Percentiles rank a stretch among this genome's conserved stretches.
These are phyloP conservation scores for Astropecten irregularis DNA, from an alignment of 53 echinoderm and acorn worm genomes.

Conservation along the genomic window DNA sequence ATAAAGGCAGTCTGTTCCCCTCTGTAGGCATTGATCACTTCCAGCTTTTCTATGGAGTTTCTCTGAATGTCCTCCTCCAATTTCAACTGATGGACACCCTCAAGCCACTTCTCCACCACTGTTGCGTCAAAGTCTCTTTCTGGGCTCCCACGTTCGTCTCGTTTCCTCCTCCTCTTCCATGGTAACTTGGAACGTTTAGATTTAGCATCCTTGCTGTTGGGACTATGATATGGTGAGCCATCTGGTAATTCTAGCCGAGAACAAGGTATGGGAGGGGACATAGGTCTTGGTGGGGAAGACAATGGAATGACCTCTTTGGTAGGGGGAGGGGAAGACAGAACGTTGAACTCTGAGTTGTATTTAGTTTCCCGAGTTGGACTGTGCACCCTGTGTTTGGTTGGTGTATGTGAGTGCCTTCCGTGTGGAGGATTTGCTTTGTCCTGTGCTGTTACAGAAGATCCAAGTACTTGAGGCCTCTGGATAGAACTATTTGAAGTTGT, in stretches of 20 bases:
- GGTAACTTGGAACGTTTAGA: constrained; percentile 75
- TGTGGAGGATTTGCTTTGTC: constrained; percentile 1
- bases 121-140: constrained; percentile 90
- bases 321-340: constrained; percentile 3
- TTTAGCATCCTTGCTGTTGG: constrained; percentile 50
- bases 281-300: constrained; percentile 11
- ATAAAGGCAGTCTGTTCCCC: constrained; percentile 87
- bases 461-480: not conserved
- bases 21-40: constrained; percentile 94
- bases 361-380: constrained; percentile 18
- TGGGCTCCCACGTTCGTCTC: constrained; percentile 79
- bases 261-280: constrained; percentile 60
- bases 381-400: not conserved
- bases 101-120: constrained; percentile 83
- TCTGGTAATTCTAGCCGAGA: constrained; percentile 20
- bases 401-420: not conserved
- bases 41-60: constrained; percentile 80
- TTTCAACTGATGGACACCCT: constrained; percentile 30
- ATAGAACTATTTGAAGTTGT: not conserved
- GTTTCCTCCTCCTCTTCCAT: constrained; percentile 65
- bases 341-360: constrained; percentile 17
- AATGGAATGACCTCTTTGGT: not conserved
- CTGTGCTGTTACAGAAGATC: not conserved
- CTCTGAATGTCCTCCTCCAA: constrained; percentile 40
- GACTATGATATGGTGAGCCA: constrained; percentile 56